Base-by-base conservation (phyloP, 2,113 vertebrate genomes). In the Pagrus major region DNA sequence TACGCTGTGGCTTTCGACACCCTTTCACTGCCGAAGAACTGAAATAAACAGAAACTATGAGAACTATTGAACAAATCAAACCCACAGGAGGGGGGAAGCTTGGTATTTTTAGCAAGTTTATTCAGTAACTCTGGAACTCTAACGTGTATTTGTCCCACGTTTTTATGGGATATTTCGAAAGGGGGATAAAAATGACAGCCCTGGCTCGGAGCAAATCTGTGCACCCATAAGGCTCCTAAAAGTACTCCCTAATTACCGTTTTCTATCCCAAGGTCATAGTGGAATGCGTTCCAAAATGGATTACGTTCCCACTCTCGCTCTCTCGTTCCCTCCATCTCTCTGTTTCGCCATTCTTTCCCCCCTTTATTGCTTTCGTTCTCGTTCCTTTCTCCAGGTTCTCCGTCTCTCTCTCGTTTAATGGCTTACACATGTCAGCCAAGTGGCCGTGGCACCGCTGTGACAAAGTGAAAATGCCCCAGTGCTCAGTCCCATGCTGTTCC, bases 281-380 rank as follows among this genome's bases (percentile, higher is more conserved):
- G 91, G 91, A 93, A 94, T 93, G 91, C 35, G 80, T 82, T 89
- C 90, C 91, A 86, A 91, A 94, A 90, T 85, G 88, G 88, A 93
- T 93, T 92, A 92, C 71, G 71, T 77, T 89, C 83, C 86, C 71
- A 70, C 82, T 91, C 87, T 90, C 58, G 18, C 78, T 80, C 85
- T 76, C 77, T 82, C 33, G 3, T 73, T 83, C 65, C 47, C 25
- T 64, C 49, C 52, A 47, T 81, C 71, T 61, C 60, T 77, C n/a
- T 56, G 67, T 66, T 35, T 65, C 52, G 44, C 70, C 56, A 52
- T 77, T 72, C 66, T 88, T 67, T 73, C 1, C 55, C 49, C 55
- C 47, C 71, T 88, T 88, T 84, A 76, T 81, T 85, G 77, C 75
- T 75, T 83, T 73, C 66, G 78, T 76, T 77, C 81, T 51, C 69